phyloP scores from a whole-genome alignment of 2,113 vertebrate genomes.

The Tragulus kanchil region DNA sequence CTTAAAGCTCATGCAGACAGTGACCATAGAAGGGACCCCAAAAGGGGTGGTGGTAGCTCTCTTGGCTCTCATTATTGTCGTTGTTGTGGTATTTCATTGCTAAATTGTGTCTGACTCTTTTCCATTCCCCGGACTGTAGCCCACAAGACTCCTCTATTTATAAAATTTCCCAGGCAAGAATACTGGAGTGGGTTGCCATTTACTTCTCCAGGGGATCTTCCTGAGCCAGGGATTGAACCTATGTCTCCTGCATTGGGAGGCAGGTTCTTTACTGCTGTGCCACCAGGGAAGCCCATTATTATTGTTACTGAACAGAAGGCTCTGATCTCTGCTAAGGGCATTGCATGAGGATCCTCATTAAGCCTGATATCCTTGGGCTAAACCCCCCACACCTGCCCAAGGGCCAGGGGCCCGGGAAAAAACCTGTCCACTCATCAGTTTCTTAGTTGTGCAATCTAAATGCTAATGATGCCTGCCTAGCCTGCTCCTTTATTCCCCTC shows the following conservation, averaged over 20 bases:
- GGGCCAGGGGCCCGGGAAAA: no score
- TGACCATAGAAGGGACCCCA: no score
- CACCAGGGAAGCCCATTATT: background rate
- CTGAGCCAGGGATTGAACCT: background rate
- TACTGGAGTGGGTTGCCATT: background rate
- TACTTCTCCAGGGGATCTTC: background rate
- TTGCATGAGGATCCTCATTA: background rate
- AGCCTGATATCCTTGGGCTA: background rate
- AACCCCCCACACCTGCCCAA: rapidly evolving
- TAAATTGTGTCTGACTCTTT: background rate
- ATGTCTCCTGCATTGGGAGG: background rate
- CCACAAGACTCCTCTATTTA: background rate
- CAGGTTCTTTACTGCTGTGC: background rate
- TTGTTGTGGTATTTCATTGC: background rate
- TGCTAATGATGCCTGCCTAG: constrained; percentile 56
- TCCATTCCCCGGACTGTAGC: background rate
- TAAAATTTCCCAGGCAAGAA: background rate
- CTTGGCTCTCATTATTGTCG: background rate
- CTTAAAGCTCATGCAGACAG: background rate
- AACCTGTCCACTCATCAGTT: background rate
- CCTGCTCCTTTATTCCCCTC: background rate
- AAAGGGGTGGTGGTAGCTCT: background rate
- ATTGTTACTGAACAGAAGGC: background rate
- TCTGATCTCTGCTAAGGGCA: background rate
- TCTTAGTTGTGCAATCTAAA: constrained; percentile 64